Evolutionary conservation across 2,797 vertebrate species (phyloP).

Genomic region (Hipposideros larvatus): DNA sequence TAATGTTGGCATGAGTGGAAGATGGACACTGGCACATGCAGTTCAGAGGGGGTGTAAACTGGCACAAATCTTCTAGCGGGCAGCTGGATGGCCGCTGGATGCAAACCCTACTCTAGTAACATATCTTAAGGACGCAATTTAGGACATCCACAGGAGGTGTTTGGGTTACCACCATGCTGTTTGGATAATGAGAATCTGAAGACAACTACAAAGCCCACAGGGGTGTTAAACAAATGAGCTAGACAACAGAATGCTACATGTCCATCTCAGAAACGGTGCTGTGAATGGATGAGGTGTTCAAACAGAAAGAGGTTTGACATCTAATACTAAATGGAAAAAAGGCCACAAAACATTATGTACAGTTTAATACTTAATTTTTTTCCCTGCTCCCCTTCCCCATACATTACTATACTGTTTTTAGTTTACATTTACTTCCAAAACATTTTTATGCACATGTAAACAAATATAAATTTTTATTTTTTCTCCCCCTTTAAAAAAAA

Average conservation of each 20-base stretch:
- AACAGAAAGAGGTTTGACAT: background rate
- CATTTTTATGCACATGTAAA: background rate
- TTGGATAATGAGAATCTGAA: background rate
- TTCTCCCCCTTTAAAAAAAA: background rate
- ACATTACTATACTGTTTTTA: background rate
- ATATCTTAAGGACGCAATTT: background rate
- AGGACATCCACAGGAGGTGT: background rate
- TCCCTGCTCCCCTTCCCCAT: no score
- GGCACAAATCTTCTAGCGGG: background rate
- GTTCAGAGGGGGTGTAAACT: background rate
- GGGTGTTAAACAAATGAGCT: background rate
- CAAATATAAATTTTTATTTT: background rate
- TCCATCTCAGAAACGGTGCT: background rate
- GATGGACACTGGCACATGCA: background rate
- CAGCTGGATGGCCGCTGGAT: background rate
- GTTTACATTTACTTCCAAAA: background rate
- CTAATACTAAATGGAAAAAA: background rate
- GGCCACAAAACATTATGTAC: background rate
- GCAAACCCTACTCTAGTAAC: background rate
- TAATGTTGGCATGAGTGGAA: background rate
- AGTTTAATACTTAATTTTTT: background rate
- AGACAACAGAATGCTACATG: background rate
- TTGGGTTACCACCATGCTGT: background rate
- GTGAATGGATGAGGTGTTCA: background rate
- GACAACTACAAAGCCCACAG: background rate